Evolutionary conservation across 2,888 invertebrate species (phyloP), one percentile per base, ranked within the genome.

Genomic region (Xanthostigma xanthostigma): DNA sequence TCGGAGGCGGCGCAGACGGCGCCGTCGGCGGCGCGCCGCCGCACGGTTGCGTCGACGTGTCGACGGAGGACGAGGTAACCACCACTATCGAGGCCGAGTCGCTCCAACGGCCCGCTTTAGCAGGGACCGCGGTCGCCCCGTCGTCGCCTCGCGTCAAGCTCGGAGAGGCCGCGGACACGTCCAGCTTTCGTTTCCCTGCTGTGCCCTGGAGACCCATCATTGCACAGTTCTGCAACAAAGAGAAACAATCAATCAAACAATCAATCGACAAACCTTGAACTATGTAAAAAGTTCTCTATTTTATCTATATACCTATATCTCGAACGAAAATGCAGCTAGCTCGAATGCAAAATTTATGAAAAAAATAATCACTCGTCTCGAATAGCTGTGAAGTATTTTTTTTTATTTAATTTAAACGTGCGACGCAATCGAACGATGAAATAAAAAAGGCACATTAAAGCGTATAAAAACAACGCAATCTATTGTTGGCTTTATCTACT

Each of bases 151-250:
- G 11, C 17, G 42, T 33, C 9, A 34, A 35, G 10, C 65, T 65
- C 58, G 65, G 64, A 14, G 46, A 34, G 14, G 46, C 41, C 12
- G 36, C 36, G 57, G 64, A 60, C 52, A 66, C 62, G 68, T 79
- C 75, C 64, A 76, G 71, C 71, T 80, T 76, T 69, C 78, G 75
- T 77, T 81, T 76, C 62, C 76, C 76, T 69, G 79, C 76, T 66
- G 79, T 76, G 64, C 78, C 78, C 75, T 81, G 80, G 71, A 81
- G 74, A 77, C 80, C 80, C 80, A 80, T 81, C 75, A 79, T 78
- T 75, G 78, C 78, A 76, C 74, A 74, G 66, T 73, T 73, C 73
- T 73, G 67, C 2, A 65, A 62, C 41, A 52, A 53, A 52, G 38
- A 34, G 36, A 41, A 34, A 41, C n/a, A 41, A 17, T 34, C 14